Percentiles rank a stretch among this genome's conserved stretches.
These are phyloP conservation scores for Pseudomugil gertrudae DNA, from an alignment of 2,797 vertebrate genomes.

Conservation along the genomic window DNA sequence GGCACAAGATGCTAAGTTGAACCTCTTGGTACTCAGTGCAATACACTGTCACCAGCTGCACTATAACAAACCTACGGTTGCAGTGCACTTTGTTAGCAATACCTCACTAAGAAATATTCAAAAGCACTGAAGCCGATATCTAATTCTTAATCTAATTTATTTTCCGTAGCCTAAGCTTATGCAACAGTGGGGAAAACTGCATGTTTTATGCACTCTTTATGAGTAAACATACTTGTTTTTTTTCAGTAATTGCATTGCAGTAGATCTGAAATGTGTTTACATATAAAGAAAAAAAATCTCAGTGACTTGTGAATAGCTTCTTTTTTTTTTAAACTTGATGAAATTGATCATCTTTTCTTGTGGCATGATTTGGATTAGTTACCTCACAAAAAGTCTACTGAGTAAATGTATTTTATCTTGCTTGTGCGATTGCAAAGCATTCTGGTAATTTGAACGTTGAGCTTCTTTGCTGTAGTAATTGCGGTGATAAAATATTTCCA, in stretches of 20 bases:
- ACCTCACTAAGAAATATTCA: conserved; percentile 19
- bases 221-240: conserved; percentile 7
- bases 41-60: conserved; percentile 52
- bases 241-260: conserved; percentile 38
- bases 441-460: conserved; percentile 13
- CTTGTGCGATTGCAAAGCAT: conserved; percentile 19
- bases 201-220: conserved; percentile 7
- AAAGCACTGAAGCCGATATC: conserved; percentile 1
- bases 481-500: conserved; percentile 16
- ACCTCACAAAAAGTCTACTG: conserved; percentile 19
- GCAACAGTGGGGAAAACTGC: conserved; percentile 12
- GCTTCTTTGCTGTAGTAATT: conserved; percentile 13
- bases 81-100: conserved; percentile 6
- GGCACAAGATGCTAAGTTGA: conserved; percentile 97
- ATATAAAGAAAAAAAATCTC: neutral
- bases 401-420: neutral
- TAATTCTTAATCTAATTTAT: conserved; percentile 15
- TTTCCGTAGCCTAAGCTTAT: neutral
- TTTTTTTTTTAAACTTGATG: conserved; percentile 7
- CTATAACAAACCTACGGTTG: conserved; percentile 13
- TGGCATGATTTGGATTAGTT: conserved; percentile 30
- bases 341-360: conserved; percentile 1
- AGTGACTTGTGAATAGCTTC: conserved; percentile 28
- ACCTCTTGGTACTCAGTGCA: conserved; percentile 7
- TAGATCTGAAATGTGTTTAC: conserved; percentile 29